Evolutionary conservation across 2,888 invertebrate genomes (phyloP).

Genomic region (Embidobia sp.): DNA sequence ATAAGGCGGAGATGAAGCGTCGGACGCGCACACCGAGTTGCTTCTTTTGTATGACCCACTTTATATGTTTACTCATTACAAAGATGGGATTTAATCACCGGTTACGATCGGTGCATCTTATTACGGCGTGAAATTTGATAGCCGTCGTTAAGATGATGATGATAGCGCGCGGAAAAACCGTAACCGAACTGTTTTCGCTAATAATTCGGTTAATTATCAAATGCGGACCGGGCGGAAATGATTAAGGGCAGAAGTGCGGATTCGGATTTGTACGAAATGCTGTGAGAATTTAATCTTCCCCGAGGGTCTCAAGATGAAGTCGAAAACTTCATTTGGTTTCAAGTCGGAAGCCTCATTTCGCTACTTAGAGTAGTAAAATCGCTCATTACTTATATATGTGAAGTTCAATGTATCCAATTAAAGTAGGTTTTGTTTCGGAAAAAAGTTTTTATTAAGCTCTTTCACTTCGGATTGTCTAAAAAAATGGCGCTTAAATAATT

Average conservation of each 20-base stretch:
- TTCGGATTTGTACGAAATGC: background rate
- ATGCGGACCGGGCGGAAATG: constrained; percentile 8
- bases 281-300: background rate
- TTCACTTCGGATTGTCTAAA: too few relatives aligned
- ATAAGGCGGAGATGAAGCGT: constrained; percentile 45
- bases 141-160: constrained; percentile 50
- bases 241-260: constrained; percentile 12
- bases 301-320: background rate
- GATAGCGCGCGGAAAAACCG: constrained; percentile 40
- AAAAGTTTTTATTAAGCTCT: too few relatives aligned
- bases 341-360: too few relatives aligned
- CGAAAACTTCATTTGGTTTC: too few relatives aligned
- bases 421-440: too few relatives aligned
- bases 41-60: constrained; percentile 47
- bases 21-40: constrained; percentile 20
- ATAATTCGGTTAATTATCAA: constrained; percentile 50
- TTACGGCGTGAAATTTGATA: constrained; percentile 60
- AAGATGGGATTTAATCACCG: constrained; percentile 60
- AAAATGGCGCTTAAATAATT: too few relatives aligned
- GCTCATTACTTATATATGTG: too few relatives aligned
- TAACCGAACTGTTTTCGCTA: constrained; percentile 46
- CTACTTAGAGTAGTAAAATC: too few relatives aligned
- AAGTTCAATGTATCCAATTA: too few relatives aligned
- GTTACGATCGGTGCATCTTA: constrained; percentile 60
- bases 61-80: constrained; percentile 61